These are phyloP conservation scores for Eupithecia inturbata DNA, from an alignment of 2,888 invertebrate species.

Conservation along the genomic window DNA sequence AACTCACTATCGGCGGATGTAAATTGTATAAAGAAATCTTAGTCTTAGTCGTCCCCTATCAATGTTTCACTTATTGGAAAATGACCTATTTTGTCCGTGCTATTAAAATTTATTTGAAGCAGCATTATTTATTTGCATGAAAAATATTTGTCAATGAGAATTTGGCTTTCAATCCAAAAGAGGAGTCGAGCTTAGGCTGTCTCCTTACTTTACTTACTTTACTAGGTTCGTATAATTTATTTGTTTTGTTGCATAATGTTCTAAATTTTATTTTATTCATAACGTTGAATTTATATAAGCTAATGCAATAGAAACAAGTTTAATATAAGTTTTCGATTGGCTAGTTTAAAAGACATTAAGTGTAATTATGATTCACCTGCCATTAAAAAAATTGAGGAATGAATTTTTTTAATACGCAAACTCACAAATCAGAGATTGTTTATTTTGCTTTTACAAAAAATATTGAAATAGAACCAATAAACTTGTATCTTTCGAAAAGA, in stretches of 20 bases:
- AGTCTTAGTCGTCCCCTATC: not conserved
- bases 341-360: slow-evolving; percentile 7
- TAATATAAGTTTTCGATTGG: slow-evolving; percentile 13
- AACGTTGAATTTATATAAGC: slow-evolving; percentile 3
- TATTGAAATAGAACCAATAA: not conserved
- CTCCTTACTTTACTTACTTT: not conserved
- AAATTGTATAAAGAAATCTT: not conserved
- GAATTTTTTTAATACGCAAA: slow-evolving; percentile 5
- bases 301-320: slow-evolving; percentile 19
- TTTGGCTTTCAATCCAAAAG: not conserved
- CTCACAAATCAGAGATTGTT: slow-evolving; percentile 1
- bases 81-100: not conserved
- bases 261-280: slow-evolving; percentile 30
- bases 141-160: not conserved
- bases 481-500: slow-evolving; percentile 3
- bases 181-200: not conserved
- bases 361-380: slow-evolving; percentile 5
- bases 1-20: not conserved
- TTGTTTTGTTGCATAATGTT: not conserved
- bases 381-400: slow-evolving; percentile 8
- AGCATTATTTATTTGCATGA: not conserved
- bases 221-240: not conserved
- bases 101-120: not conserved
- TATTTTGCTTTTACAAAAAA: not conserved
- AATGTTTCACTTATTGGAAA: not conserved